Evolutionary conservation across 2,113 vertebrate genomes (phyloP).

Genomic region (Sander vitreus): DNA sequence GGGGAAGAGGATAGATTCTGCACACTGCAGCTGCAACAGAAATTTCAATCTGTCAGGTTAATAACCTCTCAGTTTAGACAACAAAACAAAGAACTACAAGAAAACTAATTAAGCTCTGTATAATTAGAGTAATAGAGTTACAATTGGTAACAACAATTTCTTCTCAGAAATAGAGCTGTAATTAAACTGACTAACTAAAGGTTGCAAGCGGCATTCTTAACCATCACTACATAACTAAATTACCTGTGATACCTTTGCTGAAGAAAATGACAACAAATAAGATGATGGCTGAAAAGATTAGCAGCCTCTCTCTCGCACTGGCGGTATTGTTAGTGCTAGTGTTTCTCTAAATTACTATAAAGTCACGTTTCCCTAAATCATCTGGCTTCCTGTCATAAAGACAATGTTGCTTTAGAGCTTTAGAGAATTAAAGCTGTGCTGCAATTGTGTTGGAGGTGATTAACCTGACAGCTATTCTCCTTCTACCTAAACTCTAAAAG

Average conservation of each 20-base stretch:
- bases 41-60: constrained; percentile 5
- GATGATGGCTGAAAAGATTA: background rate
- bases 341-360: constrained; percentile 10
- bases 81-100: background rate
- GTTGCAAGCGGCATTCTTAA: background rate
- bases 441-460: constrained; percentile 24
- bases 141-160: constrained; percentile 9
- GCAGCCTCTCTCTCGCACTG: background rate
- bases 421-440: background rate
- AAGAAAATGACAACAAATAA: constrained; percentile 21
- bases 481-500: background rate
- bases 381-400: constrained; percentile 8
- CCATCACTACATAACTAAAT: background rate
- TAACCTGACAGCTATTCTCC: constrained; percentile 24
- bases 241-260: background rate
- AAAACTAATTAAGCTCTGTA: constrained; percentile 27
- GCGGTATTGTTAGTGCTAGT: background rate
- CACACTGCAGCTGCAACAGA: background rate
- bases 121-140: constrained; percentile 6
- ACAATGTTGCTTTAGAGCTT: constrained; percentile 9
- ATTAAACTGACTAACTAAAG: background rate
- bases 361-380: constrained; percentile 10
- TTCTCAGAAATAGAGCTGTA: background rate
- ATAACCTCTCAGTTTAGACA: background rate
- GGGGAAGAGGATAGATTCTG: background rate